phyloP scores from a whole-genome alignment of 2,113 vertebrate genomes.

The Zosterops borbonicus region DNA sequence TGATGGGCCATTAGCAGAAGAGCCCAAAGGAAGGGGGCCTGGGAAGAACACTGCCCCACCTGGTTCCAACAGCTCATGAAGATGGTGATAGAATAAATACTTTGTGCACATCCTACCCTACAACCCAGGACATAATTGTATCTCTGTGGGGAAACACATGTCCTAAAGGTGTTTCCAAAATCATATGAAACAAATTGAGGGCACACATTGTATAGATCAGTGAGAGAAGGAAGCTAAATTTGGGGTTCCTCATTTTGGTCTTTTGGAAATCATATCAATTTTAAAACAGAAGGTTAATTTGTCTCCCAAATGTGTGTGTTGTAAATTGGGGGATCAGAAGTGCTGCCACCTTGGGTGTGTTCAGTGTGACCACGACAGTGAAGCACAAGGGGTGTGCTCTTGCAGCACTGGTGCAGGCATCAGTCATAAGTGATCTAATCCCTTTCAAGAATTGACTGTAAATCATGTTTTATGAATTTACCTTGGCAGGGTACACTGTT shows the following conservation, averaged over 20 bases:
- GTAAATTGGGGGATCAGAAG: not conserved
- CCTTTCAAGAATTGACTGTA: not conserved
- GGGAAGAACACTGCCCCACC: too few species aligned
- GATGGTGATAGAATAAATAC: too few species aligned
- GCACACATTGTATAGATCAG: not conserved
- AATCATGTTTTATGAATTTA: not conserved
- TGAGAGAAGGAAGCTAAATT: not conserved
- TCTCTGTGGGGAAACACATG: fast-evolving
- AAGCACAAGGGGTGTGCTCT: not conserved
- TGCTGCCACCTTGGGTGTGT: not conserved
- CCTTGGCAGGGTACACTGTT: not conserved
- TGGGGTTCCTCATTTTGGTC: not conserved
- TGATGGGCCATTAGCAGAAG: too few species aligned
- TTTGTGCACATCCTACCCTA: too few species aligned
- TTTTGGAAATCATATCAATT: not conserved
- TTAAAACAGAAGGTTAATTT: not conserved
- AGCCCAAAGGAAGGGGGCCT: too few species aligned
- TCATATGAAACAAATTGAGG: not conserved
- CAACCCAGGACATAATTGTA: not conserved
- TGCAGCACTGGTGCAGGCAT: not conserved
- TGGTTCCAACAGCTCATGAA: too few species aligned
- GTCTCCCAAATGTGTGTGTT: not conserved
- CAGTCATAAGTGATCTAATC: not conserved
- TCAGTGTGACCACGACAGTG: fast-evolving
- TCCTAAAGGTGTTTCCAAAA: not conserved